Evolutionary conservation across 2,797 vertebrate species (phyloP), one percentile per base, ranked within the genome.

Genomic region (Sebastes hopkinsi): DNA sequence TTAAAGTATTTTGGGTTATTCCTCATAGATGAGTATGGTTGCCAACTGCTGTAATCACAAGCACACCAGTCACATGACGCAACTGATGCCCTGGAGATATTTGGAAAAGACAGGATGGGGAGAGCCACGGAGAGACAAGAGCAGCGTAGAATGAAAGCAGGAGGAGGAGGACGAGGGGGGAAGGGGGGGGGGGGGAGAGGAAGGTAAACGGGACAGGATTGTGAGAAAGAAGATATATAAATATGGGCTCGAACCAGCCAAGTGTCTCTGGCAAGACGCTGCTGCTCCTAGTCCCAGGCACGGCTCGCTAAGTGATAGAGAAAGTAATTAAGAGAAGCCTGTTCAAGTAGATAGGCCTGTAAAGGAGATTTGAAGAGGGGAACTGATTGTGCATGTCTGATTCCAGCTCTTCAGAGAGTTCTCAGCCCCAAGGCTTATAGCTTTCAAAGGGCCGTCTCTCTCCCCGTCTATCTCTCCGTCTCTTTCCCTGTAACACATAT

Each of bases 321-420:
- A 96, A 95, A 95, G 94, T 95, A 95, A 96, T 95, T 95, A 95
- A 95, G 94, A 94, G 92, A 89, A 92, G 93, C 89, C 94, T 96
- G 95, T 92, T 95, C 92, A 93, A 95, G 94, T 91, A 95, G 94
- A 96, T 95, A 95, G 94, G 94, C 94, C 93, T 91, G 92, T 78
- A 92, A 95, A 94, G 91, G 92, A 95, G 94, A 95, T 95, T 94
- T 95, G 94, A 95, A 95, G 92, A 94, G 94, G 92, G 93, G 92
- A 94, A 94, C 94, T 96, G 95, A 95, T 95, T 95, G 94, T 95
- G 94, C 93, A 94, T 94, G 94, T 95, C 93, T 96, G 94, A 95
- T 95, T 96, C 92, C 91, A 93, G 92, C 87, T 94, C 93, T 95
- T 94, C 93, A 94, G 94, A 94, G 93, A 93, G 93, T 94, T 94